These are phyloP conservation scores for Lochmaea crataegi DNA, from an alignment of 2,888 invertebrate species.

Conservation along the genomic window DNA sequence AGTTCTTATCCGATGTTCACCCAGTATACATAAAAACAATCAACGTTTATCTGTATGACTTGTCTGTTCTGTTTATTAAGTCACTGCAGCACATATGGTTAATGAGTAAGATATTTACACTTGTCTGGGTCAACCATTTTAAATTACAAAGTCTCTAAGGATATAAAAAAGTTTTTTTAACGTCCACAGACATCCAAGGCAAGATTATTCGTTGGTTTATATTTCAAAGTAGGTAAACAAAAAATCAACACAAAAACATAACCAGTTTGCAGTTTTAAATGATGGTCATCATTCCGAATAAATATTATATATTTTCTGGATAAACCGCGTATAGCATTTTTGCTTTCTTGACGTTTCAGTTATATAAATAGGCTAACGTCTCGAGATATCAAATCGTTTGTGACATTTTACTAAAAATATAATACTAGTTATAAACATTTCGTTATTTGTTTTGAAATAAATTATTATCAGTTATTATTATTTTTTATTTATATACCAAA, in stretches of 20 bases:
- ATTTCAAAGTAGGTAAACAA: conserved; percentile 12
- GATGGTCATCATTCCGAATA: not conserved
- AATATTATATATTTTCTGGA: no score
- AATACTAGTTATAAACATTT: no score
- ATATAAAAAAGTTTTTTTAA: conserved; percentile 17
- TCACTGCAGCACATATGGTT: conserved; percentile 52
- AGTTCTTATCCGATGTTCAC: not conserved
- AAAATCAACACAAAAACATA: conserved; percentile 5
- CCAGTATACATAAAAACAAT: conserved; percentile 3
- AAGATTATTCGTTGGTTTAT: conserved; percentile 14
- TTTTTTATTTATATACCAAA: not conserved
- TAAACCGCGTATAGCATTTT: no score
- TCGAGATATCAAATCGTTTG: no score
- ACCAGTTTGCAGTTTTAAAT: not conserved
- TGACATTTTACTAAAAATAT: no score
- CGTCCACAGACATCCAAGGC: conserved; percentile 11
- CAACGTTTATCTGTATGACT: conserved; percentile 26
- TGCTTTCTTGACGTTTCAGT: no score
- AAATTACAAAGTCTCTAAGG: conserved; percentile 13
- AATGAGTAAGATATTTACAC: conserved; percentile 52
- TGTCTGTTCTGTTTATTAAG: conserved; percentile 47
- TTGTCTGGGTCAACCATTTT: conserved; percentile 36
- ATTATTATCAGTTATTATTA: not conserved
- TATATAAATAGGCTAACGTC: no score
- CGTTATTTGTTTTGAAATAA: not conserved